Percentiles rank a stretch among this genome's conserved stretches.
phyloP scores from a whole-genome alignment of 92 coral and sea anemone genomes.

The Scolanthus callimorphus region DNA sequence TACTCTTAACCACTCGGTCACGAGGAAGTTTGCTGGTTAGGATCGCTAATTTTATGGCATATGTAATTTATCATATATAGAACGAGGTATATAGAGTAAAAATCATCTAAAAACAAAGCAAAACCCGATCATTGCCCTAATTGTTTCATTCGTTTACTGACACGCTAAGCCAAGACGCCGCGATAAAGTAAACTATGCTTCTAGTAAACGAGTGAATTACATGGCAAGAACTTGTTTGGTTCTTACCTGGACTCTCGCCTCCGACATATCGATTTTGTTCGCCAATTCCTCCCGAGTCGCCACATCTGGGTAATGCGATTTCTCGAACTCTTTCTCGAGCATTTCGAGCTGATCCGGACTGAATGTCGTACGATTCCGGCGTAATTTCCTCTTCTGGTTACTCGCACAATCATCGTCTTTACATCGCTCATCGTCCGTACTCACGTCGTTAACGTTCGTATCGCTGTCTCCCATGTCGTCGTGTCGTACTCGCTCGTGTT shows the following conservation, averaged over 20 bases:
- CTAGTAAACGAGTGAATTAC: too few relatives aligned
- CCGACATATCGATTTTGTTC: slow-evolving; percentile 98
- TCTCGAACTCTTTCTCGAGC: slow-evolving; percentile 92
- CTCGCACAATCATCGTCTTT: slow-evolving; percentile 62
- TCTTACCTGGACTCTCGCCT: slow-evolving; percentile 97
- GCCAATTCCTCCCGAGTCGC: slow-evolving; percentile 99
- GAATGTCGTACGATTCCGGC: slow-evolving; percentile 96
- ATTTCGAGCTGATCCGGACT: slow-evolving; percentile 93
- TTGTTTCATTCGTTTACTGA: too few relatives aligned
- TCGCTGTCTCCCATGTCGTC: slow-evolving; percentile 17
- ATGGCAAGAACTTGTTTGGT: too few relatives aligned
- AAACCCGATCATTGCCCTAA: too few relatives aligned
- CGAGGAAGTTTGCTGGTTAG: too few relatives aligned
- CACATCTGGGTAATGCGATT: slow-evolving; percentile 98
- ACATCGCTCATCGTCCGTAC: slow-evolving; percentile 58
- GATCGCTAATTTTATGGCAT: too few relatives aligned
- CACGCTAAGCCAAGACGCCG: too few relatives aligned
- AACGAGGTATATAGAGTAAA: too few relatives aligned
- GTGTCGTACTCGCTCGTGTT: slow-evolving; percentile 21
- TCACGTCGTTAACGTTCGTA: slow-evolving; percentile 31
- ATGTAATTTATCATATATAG: too few relatives aligned
- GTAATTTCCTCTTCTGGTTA: slow-evolving; percentile 86
- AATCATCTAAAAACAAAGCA: too few relatives aligned
- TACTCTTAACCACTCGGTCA: too few relatives aligned
- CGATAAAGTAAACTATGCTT: too few relatives aligned